Evolutionary conservation across 2,797 vertebrate species (phyloP), one percentile per base, ranked within the genome.

Genomic region (Hylomyscus alleni): DNA sequence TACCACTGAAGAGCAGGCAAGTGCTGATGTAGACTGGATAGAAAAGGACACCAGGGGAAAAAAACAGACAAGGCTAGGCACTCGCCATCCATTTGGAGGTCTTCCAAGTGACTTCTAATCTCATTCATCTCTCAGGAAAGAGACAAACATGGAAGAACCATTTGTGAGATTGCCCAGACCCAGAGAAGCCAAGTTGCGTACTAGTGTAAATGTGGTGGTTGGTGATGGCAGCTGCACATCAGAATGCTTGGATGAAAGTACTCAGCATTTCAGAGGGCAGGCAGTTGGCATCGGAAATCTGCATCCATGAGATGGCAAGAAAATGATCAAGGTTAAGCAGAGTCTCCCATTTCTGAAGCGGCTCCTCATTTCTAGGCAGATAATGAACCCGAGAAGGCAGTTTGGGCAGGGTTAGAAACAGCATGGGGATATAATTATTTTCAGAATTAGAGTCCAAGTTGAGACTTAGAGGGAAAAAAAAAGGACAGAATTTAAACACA

Each of bases 401-500:
- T 75, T 91, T 54, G 22, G 40, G 56, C 20, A 84, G 47, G 4
- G 65, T 34, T 47, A 92, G 3, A 31, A 82, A 75, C 7, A 95
- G 62, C 19, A 15, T 17, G 52, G 17, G 26, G 85, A 72, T 60
- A 37, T 56, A 92, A 47, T 37, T 75, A 60, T 90, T 87, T 81
- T 82, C 29, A 80, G n/a, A 95, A 67, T 91, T 77, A 50, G 19
- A 50, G 19, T 88, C 77, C 47, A 90, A 56, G 24, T 50, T 83
- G n/a, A 90, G 17, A 58, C 81, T 87, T 60, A 13, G 5, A 14
- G 7, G 17, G 22, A 11, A 12, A 37, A 50, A 15, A 31, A 87
- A 91, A 62, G 78, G 12, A 6, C 40, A 52, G n/a, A 95, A 96
- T 31, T 78, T 94, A 84, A 83, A 76, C 84, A 90, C 73, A 88